Evolutionary conservation across 2,797 vertebrate species (phyloP).

Genomic region (Acanthurus tractus): DNA sequence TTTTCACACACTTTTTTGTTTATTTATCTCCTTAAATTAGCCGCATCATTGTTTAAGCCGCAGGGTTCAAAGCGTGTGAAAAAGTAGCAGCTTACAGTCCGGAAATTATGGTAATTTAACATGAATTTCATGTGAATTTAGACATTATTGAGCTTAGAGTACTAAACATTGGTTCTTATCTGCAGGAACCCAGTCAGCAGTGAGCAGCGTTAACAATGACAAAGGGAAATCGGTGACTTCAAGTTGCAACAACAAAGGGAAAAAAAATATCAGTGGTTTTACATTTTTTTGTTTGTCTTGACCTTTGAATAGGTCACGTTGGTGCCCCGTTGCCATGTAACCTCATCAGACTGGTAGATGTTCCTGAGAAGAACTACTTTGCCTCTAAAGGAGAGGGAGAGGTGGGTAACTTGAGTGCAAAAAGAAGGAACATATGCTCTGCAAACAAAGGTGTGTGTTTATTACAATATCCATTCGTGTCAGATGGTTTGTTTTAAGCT

Average conservation of each 20-base stretch:
- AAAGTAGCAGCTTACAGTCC: too few species aligned
- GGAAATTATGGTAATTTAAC: too few species aligned
- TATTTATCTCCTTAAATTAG: too few species aligned
- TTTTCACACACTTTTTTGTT: too few species aligned
- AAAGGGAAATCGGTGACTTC: too few species aligned
- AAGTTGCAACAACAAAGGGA: too few species aligned
- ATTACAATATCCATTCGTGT: background rate
- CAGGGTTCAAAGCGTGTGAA: too few species aligned
- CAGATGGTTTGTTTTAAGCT: background rate
- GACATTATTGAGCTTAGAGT: background rate
- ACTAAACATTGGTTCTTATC: background rate
- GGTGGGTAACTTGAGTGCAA: conserved; percentile 77
- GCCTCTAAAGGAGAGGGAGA: conserved; percentile 95
- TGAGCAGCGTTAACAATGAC: too few species aligned
- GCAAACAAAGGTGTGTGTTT: background rate
- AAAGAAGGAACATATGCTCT: background rate
- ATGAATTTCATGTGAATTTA: too few species aligned
- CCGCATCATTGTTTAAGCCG: too few species aligned
- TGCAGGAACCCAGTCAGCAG: background rate
- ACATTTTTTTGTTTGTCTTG: background rate
- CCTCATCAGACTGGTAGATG: conserved; percentile 94
- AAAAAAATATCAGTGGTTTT: background rate
- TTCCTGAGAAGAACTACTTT: conserved; percentile 97
- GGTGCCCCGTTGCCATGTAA: conserved; percentile 97
- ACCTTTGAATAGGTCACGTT: conserved; percentile 89